Base-by-base conservation (phyloP, 2,888 invertebrate genomes). In the Hedya salicella region DNA sequence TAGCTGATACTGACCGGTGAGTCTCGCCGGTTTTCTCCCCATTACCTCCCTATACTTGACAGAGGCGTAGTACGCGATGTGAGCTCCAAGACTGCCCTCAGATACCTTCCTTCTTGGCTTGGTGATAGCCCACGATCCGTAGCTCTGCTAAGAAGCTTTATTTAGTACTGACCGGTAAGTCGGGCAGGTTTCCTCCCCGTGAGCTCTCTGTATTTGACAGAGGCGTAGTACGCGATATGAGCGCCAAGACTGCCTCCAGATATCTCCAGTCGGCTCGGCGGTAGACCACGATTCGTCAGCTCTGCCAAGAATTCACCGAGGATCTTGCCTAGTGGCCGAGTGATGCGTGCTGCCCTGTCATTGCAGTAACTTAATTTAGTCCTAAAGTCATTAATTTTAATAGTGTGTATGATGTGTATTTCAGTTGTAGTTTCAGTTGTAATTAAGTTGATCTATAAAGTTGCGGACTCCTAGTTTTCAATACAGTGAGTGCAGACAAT, bases 211-310 rank as follows among this genome's bases (percentile, higher is more conserved):
- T 85, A 90, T 46, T 75, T 81, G 16, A 76, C 79, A 0, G 89
- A 78, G 0, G 89, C 89, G 68, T 77, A 82, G 17, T 84, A 83
- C 0, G 87, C 86, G 21, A 89, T 85, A 68, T 91, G 89, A 0
- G 90, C 89, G n/a, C 91, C 91, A 16, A 92, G 73, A 53, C 91
- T 91, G 0, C 80, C 88, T 0, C 91, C 91, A 2, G 83, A 64
- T 13, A 91, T 44, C 69, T 87, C 84, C 25, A 91, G 68, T n/a
- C 75, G 78, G n/a, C 73, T 78, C 0, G 86, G 73, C 13, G 79
- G 72, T 42, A 91, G 72, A 0, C 91, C 91, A 30, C 74, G 73
- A 0, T 69, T 65, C 0, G 85, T 81, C n/a, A 91, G 75, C 14
- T 78, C 77, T 0, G 87, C 87, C n/a, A 91, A 72, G 69, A 89